Evolutionary conservation across 2,888 invertebrate species (phyloP), one percentile per base, ranked within the genome.

Genomic region (Melikaiella ostensackeni): DNA sequence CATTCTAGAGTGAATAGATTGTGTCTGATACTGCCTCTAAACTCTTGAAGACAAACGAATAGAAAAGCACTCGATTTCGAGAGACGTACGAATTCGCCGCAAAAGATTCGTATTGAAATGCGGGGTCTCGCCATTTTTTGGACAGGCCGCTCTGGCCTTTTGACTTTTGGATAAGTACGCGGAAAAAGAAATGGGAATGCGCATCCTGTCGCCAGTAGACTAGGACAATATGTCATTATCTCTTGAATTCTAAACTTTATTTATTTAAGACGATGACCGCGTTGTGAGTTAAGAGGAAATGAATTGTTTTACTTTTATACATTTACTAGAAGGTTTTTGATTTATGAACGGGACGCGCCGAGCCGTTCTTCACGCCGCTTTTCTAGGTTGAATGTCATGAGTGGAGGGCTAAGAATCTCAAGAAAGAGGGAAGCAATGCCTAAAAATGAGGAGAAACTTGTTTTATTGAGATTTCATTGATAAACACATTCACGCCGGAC

Each of bases 281-380:
- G 79, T 76, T 70, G 50, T 50, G 46, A 30, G 50, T 70, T 50
- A 50, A 50, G 74, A 81, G 74, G 79, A 81, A 77, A 79, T 83
- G 80, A 84, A 81, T 86, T 79, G 75, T 85, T 86, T 88, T 86
- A 84, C 83, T 86, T 84, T 84, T 87, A 85, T 81, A 84, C 82
- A 84, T 83, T 85, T 84, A 84, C 80, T 76, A 81, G 83, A 82
- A 81, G 78, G 80, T 85, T 87, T 85, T 84, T 70, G 81, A 82
- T 86, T 82, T 82, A 84, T 82, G 80, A 84, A 82, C 79, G 75
- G 76, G 80, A 81, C 79, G 80, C 79, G 74, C 77, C 73, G 70
- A 81, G 79, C 76, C 80, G 79, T 79, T 80, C 77, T 76, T 77
- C 55, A 66, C 66, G 79, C 77, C 74, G 75, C 50, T 79, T 77